phyloP scores from a whole-genome alignment of 1,140 invertebrate species.

The Neocloeon triangulifer region DNA sequence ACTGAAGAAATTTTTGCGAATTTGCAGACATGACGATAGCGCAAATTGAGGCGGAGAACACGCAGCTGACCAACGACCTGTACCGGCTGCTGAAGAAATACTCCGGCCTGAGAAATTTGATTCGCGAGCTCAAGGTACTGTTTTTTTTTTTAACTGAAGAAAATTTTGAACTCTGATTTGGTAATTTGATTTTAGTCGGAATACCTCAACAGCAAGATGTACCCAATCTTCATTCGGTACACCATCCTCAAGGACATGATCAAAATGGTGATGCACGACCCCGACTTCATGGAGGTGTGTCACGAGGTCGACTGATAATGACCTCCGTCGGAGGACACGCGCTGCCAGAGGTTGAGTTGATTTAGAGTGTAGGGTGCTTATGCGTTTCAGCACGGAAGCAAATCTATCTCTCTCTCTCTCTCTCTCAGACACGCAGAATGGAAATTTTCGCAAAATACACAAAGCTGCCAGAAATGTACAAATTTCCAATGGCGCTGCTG shows the following conservation, averaged over 20 bases:
- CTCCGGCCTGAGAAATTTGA: constrained; percentile 63
- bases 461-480: too few relatives aligned
- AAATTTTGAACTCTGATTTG: too few relatives aligned
- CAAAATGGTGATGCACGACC: constrained; percentile 79
- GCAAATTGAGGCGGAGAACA: constrained; percentile 82
- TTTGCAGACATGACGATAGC: constrained; percentile 72
- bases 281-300: constrained; percentile 87
- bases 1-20: too few relatives aligned
- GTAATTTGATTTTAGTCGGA: constrained; percentile 38
- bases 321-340: not conserved
- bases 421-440: too few relatives aligned
- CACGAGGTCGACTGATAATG: constrained; percentile 43
- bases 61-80: constrained; percentile 82
- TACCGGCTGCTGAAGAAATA: constrained; percentile 82
- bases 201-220: constrained; percentile 71
- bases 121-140: constrained; percentile 69
- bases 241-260: constrained; percentile 90
- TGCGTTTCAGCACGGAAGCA: too few relatives aligned
- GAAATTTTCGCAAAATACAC: too few relatives aligned
- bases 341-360: too few relatives aligned
- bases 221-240: constrained; percentile 81
- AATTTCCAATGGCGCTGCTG: too few relatives aligned
- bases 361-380: too few relatives aligned
- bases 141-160: too few relatives aligned
- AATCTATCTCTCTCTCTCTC: too few relatives aligned